A percentile compares a stretch with the other conserved stretches of the same genome.
Evolutionary conservation across 2,888 invertebrate genomes (phyloP).

Genomic region (Beris chalybata): DNA sequence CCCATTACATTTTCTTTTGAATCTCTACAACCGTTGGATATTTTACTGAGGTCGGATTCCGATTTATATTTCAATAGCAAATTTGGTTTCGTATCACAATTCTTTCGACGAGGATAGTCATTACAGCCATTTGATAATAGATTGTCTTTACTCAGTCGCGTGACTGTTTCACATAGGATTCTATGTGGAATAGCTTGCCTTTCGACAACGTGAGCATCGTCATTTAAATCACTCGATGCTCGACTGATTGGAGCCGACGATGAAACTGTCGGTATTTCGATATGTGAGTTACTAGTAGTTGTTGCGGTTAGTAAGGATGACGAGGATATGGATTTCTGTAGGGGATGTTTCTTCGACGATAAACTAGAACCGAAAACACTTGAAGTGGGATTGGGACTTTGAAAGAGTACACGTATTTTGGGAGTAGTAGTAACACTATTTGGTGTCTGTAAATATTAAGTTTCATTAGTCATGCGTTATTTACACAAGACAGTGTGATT

Average conservation of each 20-base stretch:
- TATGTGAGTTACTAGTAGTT: conserved; percentile 11
- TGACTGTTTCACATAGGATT: not conserved
- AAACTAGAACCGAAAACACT: conserved; percentile 10
- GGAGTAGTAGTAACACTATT: conserved; percentile 49
- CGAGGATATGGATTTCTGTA: conserved; percentile 54
- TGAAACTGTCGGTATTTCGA: conserved; percentile 3
- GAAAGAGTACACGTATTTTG: conserved; percentile 53
- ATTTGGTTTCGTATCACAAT: not conserved
- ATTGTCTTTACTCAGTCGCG: not conserved
- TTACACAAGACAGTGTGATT: not conserved
- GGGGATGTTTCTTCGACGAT: conserved; percentile 43
- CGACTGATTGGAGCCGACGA: conserved; percentile 51
- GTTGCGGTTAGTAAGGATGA: conserved; percentile 46
- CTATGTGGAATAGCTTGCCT: not conserved
- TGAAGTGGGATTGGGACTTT: conserved; percentile 47
- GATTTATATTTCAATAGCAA: conserved; percentile 7
- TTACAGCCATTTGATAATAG: not conserved
- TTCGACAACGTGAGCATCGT: conserved; percentile 33
- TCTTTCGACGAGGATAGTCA: no score
- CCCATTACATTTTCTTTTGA: not conserved
- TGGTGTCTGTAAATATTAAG: conserved; percentile 48
- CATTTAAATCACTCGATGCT: conserved; percentile 45
- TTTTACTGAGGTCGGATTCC: conserved; percentile 5
- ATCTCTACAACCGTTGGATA: not conserved
- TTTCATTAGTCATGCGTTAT: conserved; percentile 26